phyloP scores from a whole-genome alignment of 2,888 invertebrate genomes.

The Drymonia ruficornis region DNA sequence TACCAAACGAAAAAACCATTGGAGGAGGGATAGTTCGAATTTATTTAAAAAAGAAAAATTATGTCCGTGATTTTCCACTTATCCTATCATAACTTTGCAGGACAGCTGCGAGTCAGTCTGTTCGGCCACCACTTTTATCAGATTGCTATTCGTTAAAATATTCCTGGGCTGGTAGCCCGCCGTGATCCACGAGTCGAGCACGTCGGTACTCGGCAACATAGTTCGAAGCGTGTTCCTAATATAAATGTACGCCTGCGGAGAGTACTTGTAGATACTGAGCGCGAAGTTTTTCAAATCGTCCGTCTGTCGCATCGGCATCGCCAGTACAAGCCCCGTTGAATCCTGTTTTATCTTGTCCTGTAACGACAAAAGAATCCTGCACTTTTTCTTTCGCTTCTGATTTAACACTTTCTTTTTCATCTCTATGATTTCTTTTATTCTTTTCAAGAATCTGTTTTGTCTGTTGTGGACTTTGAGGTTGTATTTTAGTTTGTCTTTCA shows the following conservation, averaged over 20 bases:
- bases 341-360: constrained; percentile 79
- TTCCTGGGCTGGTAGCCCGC: constrained; percentile 70
- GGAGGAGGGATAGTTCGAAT: constrained; percentile 28
- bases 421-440: constrained; percentile 67
- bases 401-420: constrained; percentile 67
- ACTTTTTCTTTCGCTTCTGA: constrained; percentile 73
- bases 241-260: constrained; percentile 78
- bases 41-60: constrained; percentile 36
- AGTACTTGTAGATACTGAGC: constrained; percentile 76
- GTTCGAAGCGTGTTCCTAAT: constrained; percentile 74
- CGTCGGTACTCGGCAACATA: constrained; percentile 73
- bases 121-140: constrained; percentile 71
- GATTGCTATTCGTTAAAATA: constrained; percentile 56
- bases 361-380: constrained; percentile 69
- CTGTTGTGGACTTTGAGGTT: constrained; percentile 68
- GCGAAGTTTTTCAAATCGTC: constrained; percentile 78
- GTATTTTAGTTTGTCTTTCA: constrained; percentile 68
- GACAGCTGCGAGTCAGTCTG: constrained; percentile 70
- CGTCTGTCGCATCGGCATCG: constrained; percentile 76
- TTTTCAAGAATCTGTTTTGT: constrained; percentile 61
- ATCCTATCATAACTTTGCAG: constrained; percentile 69
- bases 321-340: constrained; percentile 69
- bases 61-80: constrained; percentile 40
- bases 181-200: constrained; percentile 69
- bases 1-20: constrained; percentile 3